Base-by-base conservation (phyloP, 2,888 invertebrate genomes). In the Caenorhabditis becei region DNA sequence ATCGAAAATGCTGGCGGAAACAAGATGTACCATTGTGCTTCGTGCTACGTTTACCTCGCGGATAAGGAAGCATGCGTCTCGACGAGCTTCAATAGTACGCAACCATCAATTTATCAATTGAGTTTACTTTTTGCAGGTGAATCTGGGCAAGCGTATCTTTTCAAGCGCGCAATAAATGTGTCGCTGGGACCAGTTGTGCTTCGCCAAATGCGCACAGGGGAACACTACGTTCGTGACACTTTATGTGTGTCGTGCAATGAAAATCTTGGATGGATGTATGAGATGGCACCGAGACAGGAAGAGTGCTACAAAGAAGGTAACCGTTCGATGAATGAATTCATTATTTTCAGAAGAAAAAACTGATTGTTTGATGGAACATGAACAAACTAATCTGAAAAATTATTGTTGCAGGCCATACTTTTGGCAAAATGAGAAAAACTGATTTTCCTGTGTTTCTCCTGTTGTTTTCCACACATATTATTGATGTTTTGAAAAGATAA, bases 221-320 rank as follows among this genome's bases (percentile, higher is more conserved):
- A 92, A 5, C 98, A 99, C 92, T 75, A 47, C 26, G 77, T 82
- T 5, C 67, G 82, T 1, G 82, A 82, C 24, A 67, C 65, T 0
- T 79, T 62, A 20, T 82, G 82, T 49, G 14, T 28, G 0, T 10
- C 18, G 0, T 82, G 82, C 49, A 18, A 56, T 0, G 35, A 56
- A 8, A 49, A 69, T 11, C 7, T 89, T 16, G 93, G 93, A 53
- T 93, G 93, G 99, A 96, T 98, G 91, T 99, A 99, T 91, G 99
- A 99, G 92, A 98, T 96, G 93, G 99, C 99, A 7, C 97, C 96
- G 1, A 98, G 98, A 91, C 97, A 98, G 84, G 95, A 95, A 90
- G 98, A 99, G 92, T 94, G 96, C 16, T 92, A 92, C 82, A 93
- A 93, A 88, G 89, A 90, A 81, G 88, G 89, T 67, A 41, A 41